Base-by-base conservation (phyloP, 2,888 invertebrate species). In the Diarsia rubi region DNA sequence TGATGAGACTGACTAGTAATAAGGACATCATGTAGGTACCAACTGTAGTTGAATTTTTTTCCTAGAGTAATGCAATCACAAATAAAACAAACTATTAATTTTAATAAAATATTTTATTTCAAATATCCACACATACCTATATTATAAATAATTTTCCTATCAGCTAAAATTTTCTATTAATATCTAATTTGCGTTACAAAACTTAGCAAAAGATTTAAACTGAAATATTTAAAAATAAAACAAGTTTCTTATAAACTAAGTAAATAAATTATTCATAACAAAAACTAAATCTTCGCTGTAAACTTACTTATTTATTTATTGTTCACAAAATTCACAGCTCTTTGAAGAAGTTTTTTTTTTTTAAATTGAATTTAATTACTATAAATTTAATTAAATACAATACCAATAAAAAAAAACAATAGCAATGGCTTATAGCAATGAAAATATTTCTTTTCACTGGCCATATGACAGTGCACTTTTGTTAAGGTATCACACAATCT, bases 101-200 rank as follows among this genome's bases (percentile, higher is more conserved):
- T 14, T 12, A 42, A 27, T 21, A 45, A 21, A 16, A 27, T 42
- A 37, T 24, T 76, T 76, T 45, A 67, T 78, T 65, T 59, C 21
- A 49, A 27, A 69, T 31, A 24, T 24, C 44, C 12, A 49, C 19
- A 44, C 64, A 69, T n/a, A 3, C 54, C n/a, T n/a, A n/a, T 37
- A 37, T 8, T 37, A 37, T 8, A 79, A 54, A 69, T 68, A 57
- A 59, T 14, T 57, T 75, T 65, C 47, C 69, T 21, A 63, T 11
- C 24, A 49, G 21, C 24, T 42, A 24, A 21, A 3, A 14, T 14
- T 24, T 27, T 47, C 3, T 44, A 66, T 12, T 24, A 52, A 52
- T 24, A 31, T 75, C 27, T 31, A 24, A 19, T 19, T 19, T 9
- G 9, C 44, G 57, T 70, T 31, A 70, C 42, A 54, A 57, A 63